Conservation (phyloP, 1,140 invertebrate genomes). For the Oncopodura yosiiana region DNA sequence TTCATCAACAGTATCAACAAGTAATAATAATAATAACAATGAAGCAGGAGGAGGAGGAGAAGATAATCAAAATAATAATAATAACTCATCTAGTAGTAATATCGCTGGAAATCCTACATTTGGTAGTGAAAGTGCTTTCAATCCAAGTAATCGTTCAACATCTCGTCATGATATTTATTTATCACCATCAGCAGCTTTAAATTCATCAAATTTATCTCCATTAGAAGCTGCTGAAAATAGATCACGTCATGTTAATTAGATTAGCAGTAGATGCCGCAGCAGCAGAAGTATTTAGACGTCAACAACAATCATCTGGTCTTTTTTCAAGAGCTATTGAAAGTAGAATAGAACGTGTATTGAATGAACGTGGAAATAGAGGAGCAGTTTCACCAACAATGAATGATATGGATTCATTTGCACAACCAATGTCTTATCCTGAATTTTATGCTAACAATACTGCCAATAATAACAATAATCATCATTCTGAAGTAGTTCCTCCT, state of each 20-base stretch:
- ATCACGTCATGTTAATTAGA: slow-evolving; percentile 20
- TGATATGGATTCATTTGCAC: too few species aligned
- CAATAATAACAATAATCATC: too few species aligned
- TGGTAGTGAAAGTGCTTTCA: not conserved
- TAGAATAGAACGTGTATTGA: slow-evolving; percentile 34
- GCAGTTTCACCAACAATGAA: slow-evolving; percentile 6
- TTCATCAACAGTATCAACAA: not conserved
- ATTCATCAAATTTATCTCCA: not conserved
- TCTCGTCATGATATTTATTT: not conserved
- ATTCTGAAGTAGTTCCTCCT: too few species aligned
- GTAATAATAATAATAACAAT: not conserved
- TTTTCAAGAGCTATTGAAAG: slow-evolving; percentile 30
- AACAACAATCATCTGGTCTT: not conserved
- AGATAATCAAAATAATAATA: not conserved
- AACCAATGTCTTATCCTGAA: too few species aligned
- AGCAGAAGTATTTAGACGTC: slow-evolving; percentile 18
- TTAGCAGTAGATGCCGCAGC: slow-evolving; percentile 30
- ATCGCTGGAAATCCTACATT: not conserved
- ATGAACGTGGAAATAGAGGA: slow-evolving; percentile 33
- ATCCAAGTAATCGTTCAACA: not conserved
- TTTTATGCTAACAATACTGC: too few species aligned
- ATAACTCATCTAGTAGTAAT: not conserved
- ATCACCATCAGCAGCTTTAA: not conserved
- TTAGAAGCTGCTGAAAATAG: not conserved
- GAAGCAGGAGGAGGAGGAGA: not conserved